Base-by-base conservation (phyloP, 2,113 vertebrate species). In the Rhinopithecus roxellana region DNA sequence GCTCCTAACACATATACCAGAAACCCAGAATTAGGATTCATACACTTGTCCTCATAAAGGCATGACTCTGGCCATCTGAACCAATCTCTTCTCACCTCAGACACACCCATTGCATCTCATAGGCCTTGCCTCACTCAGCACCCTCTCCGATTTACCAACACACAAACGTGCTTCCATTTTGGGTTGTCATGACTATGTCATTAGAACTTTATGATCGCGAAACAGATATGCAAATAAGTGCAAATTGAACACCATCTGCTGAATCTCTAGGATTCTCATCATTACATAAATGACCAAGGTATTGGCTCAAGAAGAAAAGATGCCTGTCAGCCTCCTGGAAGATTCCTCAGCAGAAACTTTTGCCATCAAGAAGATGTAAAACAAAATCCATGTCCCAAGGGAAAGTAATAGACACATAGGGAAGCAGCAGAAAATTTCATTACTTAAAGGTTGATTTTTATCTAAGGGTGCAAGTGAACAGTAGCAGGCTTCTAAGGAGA, bases 31-130 rank as follows among this genome's bases (percentile, higher is more conserved):
- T 30, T 8, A n/a, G 59, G 55, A 30, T 67, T 27, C n/a, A 4
- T 5, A 40, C 50, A 45, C 2, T 16, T 23, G 14, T 8, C 14
- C 9, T 55, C 52, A 5, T 70, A 55, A 10, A 13, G 43, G 9
- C 45, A 3, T 30, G 9, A 3, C 30, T 40, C 43, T 64, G n/a
- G 9, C 35, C 38, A 57, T 93, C 9, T 40, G n/a, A 55, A 22
- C 25, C 12, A 2, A 20, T 11, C 5, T 8, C 13, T 5, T 25
- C 16, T 12, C 2, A 20, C 27, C 38, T 64, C 1, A 6, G 5
- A 11, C 13, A 18, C 8, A 7, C 27, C 9, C 5, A 4, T 8
- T 11, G 22, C 2, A 0, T 16, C 23, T 25, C 45, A 14, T 0
- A 35, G 59, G 3, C 6, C 16, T 8, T 20, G 13, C 13, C 22